Conservation (phyloP, 2,888 invertebrate species). For the Oasisia sp. region DNA sequence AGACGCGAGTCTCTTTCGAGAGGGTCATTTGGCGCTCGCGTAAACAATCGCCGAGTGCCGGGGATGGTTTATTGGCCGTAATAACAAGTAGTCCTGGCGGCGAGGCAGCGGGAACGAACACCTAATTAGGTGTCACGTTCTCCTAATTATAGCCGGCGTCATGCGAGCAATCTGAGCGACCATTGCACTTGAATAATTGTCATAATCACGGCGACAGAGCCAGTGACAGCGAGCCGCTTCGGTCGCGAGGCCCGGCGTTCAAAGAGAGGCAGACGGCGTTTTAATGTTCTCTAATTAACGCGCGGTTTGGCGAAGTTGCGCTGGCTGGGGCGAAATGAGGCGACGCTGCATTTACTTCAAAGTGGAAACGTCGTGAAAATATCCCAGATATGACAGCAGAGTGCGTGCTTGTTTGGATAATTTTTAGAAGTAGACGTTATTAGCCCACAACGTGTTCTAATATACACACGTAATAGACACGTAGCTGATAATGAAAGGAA, state of each 20-base stretch:
- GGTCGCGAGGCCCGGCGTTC: not conserved
- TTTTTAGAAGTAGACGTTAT: not conserved
- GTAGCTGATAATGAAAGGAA: not conserved
- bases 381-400: not conserved
- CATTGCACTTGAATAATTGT: not conserved
- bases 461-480: not conserved
- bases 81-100: not conserved
- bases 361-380: not conserved
- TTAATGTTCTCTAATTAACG: conserved; percentile 9
- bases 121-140: conserved; percentile 17
- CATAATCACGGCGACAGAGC: not conserved
- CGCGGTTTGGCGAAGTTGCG: conserved; percentile 13
- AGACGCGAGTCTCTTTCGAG: not conserved
- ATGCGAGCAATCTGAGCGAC: not conserved
- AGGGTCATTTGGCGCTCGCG: not conserved
- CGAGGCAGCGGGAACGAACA: not conserved
- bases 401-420: conserved; percentile 8
- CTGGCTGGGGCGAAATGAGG: not conserved
- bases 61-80: not conserved
- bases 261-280: not conserved
- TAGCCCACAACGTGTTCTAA: not conserved
- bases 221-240: not conserved
- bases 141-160: conserved; percentile 7
- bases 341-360: not conserved
- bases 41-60: conserved; percentile 5